Evolutionary conservation across 2,888 invertebrate genomes (phyloP).

Genomic region (Teleiodes luculella): DNA sequence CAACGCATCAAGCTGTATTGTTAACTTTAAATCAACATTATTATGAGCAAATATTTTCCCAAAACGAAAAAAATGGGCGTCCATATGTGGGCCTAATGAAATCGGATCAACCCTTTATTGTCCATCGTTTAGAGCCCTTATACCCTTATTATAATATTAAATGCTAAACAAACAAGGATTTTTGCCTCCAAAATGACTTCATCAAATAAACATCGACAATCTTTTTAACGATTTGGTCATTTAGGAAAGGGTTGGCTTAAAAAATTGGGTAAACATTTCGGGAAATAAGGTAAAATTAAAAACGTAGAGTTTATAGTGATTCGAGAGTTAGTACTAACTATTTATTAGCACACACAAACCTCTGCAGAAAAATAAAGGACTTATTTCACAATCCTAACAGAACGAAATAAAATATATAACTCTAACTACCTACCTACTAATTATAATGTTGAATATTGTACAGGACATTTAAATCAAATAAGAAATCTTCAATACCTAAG

Average conservation of each 20-base stretch:
- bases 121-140: slow-evolving; percentile 51
- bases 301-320: no score
- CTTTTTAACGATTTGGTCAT: neutral
- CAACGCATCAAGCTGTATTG: no score
- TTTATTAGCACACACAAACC: no score
- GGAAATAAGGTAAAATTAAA: neutral
- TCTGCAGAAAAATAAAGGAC: no score
- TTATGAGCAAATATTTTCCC: slow-evolving; percentile 49
- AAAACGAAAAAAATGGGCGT: slow-evolving; percentile 38
- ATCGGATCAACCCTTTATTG: slow-evolving; percentile 70
- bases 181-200: slow-evolving; percentile 66
- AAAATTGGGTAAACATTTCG: neutral
- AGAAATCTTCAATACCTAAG: no score
- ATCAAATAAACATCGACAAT: slow-evolving; percentile 29
- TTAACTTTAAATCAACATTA: slow-evolving; percentile 36
- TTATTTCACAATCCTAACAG: no score
- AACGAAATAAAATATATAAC: no score
- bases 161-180: slow-evolving; percentile 72
- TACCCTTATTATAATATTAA: slow-evolving; percentile 72
- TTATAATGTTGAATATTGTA: no score
- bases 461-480: no score
- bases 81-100: slow-evolving; percentile 61
- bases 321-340: no score
- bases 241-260: neutral
- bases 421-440: no score